Conservation (phyloP, 2,113 vertebrate genomes). For the Aphelocoma coerulescens region DNA sequence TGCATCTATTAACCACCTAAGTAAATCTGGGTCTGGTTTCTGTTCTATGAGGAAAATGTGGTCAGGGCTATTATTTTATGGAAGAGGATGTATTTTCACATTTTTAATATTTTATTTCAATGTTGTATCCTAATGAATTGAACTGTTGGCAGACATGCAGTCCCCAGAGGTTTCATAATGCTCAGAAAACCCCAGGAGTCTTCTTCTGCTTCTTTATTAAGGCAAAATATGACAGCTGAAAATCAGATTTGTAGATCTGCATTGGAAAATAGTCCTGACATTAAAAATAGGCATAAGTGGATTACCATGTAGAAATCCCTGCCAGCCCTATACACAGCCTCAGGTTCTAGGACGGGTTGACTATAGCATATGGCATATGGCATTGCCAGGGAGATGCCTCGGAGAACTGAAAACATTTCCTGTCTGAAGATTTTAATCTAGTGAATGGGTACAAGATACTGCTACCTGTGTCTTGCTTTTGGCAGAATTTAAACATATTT, state of each 20-base stretch:
- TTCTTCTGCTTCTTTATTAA: background rate
- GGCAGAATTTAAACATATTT: background rate
- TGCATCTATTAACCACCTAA: background rate
- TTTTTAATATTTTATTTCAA: background rate
- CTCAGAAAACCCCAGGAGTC: background rate
- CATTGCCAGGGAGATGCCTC: background rate
- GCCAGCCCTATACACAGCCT: background rate
- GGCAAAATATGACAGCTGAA: background rate
- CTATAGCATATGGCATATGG: background rate
- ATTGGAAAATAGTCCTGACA: background rate
- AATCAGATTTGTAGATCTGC: background rate
- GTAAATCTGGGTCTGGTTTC: background rate
- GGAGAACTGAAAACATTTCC: background rate
- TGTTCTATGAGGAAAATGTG: background rate
- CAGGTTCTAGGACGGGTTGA: background rate
- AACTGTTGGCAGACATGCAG: background rate
- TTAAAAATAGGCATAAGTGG: background rate
- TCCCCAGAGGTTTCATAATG: background rate
- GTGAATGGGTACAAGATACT: background rate
- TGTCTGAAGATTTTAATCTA: background rate
- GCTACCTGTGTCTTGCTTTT: background rate
- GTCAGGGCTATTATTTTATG: background rate
- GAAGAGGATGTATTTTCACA: background rate
- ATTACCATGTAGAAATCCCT: background rate
- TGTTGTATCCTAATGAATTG: background rate